A percentile compares a stretch with the other conserved stretches of the same genome.
Conservation (phyloP, 2,797 vertebrate species). For the Acipenser ruthenus region DNA sequence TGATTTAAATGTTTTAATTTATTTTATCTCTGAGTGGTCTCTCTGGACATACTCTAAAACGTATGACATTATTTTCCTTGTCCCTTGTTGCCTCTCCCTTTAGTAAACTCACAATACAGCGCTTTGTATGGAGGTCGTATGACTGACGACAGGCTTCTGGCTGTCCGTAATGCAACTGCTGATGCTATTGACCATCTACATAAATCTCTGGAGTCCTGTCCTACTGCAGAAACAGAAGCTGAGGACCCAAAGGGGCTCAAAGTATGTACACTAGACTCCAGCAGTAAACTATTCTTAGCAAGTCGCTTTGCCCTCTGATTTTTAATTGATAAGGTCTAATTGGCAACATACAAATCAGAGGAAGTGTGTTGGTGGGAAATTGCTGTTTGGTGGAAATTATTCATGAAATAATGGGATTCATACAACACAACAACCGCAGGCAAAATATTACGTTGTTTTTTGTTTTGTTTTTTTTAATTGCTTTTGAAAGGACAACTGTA, state of each 20-base stretch:
- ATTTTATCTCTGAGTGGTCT: not conserved
- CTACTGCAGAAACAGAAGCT: slow-evolving; percentile 46
- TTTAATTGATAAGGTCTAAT: slow-evolving; percentile 41
- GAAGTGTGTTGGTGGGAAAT: too few relatives aligned
- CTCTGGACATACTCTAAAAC: not conserved
- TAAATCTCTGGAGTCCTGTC: slow-evolving; percentile 76
- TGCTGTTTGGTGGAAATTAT: too few relatives aligned
- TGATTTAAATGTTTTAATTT: too few relatives aligned
- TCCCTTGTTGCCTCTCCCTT: slow-evolving; percentile 13
- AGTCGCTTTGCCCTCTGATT: not conserved
- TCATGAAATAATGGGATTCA: too few relatives aligned
- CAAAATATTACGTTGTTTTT: too few relatives aligned
- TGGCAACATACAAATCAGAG: too few relatives aligned
- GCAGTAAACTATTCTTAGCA: too few relatives aligned
- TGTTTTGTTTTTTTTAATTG: too few relatives aligned
- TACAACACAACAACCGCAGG: too few relatives aligned
- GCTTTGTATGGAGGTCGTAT: slow-evolving; percentile 63
- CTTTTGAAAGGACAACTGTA: too few relatives aligned
- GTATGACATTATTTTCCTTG: not conserved
- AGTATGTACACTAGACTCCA: slow-evolving; percentile 39
- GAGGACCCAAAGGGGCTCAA: slow-evolving; percentile 77
- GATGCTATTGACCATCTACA: slow-evolving; percentile 82
- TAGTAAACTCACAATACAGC: slow-evolving; percentile 40
- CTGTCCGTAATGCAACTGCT: slow-evolving; percentile 61
- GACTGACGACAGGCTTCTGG: slow-evolving; percentile 53